Percentiles rank a stretch among this genome's conserved stretches.
phyloP scores from a whole-genome alignment of 2,888 invertebrate genomes.

The Synanthedon myopaeformis region DNA sequence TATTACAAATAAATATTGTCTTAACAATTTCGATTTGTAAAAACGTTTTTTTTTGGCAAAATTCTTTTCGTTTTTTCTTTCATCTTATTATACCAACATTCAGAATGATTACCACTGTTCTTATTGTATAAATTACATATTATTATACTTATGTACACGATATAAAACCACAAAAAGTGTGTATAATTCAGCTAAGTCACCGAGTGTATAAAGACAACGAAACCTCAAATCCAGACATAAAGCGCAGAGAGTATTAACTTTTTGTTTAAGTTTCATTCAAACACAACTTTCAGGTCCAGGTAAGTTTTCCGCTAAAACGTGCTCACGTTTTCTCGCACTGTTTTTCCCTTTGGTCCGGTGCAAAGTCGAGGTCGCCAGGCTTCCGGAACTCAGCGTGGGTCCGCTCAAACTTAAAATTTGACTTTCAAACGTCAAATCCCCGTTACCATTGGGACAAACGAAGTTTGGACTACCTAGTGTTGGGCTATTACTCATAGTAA shows the following conservation, averaged over 20 bases:
- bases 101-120: too few relatives aligned
- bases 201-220: background rate
- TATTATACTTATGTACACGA: too few relatives aligned
- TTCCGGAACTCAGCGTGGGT: conserved; percentile 56
- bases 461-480: conserved; percentile 64
- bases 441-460: conserved; percentile 59
- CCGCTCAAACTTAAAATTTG: conserved; percentile 48
- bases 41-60: background rate
- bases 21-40: background rate
- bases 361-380: conserved; percentile 54
- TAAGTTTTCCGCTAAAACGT: conserved; percentile 85
- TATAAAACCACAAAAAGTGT: background rate
- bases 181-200: background rate
- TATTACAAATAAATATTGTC: background rate
- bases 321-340: conserved; percentile 73
- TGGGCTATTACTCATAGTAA: conserved; percentile 51
- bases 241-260: background rate
- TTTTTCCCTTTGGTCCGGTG: conserved; percentile 66
- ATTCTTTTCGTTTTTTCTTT: background rate
- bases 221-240: background rate
- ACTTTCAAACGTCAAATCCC: conserved; percentile 53
- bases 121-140: too few relatives aligned
- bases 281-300: conserved; percentile 92
- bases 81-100: too few relatives aligned
- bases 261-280: conserved; percentile 31